Base-by-base conservation (phyloP, 2,888 invertebrate species). In the Margaritifera margaritifera region DNA sequence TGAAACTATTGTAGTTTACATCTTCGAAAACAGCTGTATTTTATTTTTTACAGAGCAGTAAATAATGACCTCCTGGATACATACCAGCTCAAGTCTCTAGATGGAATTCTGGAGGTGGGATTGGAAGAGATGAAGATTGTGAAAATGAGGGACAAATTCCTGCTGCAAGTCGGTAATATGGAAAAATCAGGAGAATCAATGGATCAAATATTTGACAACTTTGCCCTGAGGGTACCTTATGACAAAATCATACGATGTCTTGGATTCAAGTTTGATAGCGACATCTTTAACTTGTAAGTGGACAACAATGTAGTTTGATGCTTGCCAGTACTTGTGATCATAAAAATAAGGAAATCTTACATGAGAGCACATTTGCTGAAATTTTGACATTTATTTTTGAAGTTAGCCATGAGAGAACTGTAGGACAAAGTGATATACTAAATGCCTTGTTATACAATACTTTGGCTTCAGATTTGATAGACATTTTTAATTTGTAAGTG, bases 81-180 rank as follows among this genome's bases (percentile, higher is more conserved):
- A 0, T 91, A 91, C 76, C 90, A 90, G 80, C 84, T 91, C 11
- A 91, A 91, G 79, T 90, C 90, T 1, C 75, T 91, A 64, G 91
- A 91, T 74, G 91, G 89, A 2, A 79, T 91, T 5, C 69, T 90
- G 51, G 90, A 91, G 72, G 88, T 87, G 1, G 79, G 83, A 4
- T 76, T 89, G 5, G 84, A 84, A 64, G 85, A 87, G 52, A 74
- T 81, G 2, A 65, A 78, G 31, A 68, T 85, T 19, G 80, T 82
- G 11, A 79, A 81, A 53, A 77, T 77, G 22, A 82, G 79, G 6
- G 84, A 85, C 42, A 42, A 42, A 42, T 42, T 42, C 42, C 42
- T 0, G 0, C 11, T 42, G 15, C 42, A 42, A 42, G 42, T 42
- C 42, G 15, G 42, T 27, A 66, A 68, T 0, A 69, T 72, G 4